Base-by-base conservation (phyloP, 2,113 vertebrate genomes). In the Drymodes brunneopygia region DNA sequence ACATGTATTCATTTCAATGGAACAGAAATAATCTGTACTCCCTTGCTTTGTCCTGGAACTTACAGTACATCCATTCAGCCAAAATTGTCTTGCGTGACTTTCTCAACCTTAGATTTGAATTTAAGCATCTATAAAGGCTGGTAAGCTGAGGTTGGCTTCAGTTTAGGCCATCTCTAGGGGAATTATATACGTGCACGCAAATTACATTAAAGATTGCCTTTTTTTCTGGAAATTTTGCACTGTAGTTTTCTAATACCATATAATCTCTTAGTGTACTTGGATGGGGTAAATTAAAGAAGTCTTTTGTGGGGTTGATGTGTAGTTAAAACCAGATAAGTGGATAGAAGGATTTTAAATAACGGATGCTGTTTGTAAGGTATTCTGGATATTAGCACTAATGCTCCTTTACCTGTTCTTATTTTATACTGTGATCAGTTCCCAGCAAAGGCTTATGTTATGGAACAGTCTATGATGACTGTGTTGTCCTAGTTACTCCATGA, bases 161-260 rank as follows among this genome's bases (percentile, higher is more conserved):
- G 8, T 88, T 73, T 77, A 67, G 53, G 13, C 27, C 14, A 0
- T 67, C 4, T 88, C 24, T 92, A 31, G 61, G 40, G n/a, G 57
- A 45, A n/a, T 65, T 42, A 7, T 12, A 11, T n/a, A 48, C 8
- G 4, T 1, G 1, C 3, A 7, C 7, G 16, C 14, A 42, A 45
- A 70, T 69, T 27, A 40, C 9, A 3, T 48, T 42, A 35, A 58
- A 12, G 1, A 19, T 64, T 72, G n/a, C 23, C 23, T 57, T 83
- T 79, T 44, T 35, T 69, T 9, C 66, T 67, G 21, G 4, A 83
- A 65, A 20, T 36, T 72, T 86, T 86, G 4, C 42, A 29, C 35
- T 70, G 8, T 48, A 74, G 6, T 62, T 81, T 81, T 81, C 24
- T 66, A 50, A 25, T 58, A 51, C 23, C 10, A 2, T 64, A 9